phyloP scores from a whole-genome alignment of 2,888 invertebrate species.

The Selenia dentaria region DNA sequence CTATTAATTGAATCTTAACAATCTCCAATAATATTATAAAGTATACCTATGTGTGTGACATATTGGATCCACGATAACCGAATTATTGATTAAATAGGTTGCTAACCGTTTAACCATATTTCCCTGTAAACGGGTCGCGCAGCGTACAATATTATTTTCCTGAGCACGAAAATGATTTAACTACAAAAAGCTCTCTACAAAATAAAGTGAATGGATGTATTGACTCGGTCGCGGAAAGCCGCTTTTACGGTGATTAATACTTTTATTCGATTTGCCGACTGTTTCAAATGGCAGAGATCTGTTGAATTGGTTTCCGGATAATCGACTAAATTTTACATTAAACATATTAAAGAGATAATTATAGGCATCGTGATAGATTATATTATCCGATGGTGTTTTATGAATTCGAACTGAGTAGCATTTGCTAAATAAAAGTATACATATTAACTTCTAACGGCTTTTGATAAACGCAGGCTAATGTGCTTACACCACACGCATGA shows the following conservation, averaged over 20 bases:
- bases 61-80: too few relatives aligned
- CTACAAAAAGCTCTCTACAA: constrained; percentile 9
- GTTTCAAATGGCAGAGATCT: constrained; percentile 15
- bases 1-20: too few relatives aligned
- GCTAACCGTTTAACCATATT: constrained; percentile 1
- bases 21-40: too few relatives aligned
- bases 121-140: not conserved
- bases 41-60: too few relatives aligned
- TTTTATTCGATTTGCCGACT: constrained; percentile 24
- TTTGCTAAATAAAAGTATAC: too few relatives aligned
- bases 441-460: too few relatives aligned
- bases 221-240: constrained; percentile 14
- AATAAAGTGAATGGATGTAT: constrained; percentile 9
- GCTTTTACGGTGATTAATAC: constrained; percentile 24
- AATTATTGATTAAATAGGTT: not conserved
- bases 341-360: too few relatives aligned
- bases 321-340: constrained; percentile 6
- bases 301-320: constrained; percentile 9
- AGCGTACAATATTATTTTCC: constrained; percentile 1
- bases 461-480: too few relatives aligned
- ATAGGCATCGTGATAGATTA: too few relatives aligned
- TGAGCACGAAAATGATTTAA: not conserved
- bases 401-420: too few relatives aligned
- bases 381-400: too few relatives aligned
- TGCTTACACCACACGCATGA: too few relatives aligned